phyloP scores from a whole-genome alignment of 2,888 invertebrate species.

The Aphidius colemani region DNA sequence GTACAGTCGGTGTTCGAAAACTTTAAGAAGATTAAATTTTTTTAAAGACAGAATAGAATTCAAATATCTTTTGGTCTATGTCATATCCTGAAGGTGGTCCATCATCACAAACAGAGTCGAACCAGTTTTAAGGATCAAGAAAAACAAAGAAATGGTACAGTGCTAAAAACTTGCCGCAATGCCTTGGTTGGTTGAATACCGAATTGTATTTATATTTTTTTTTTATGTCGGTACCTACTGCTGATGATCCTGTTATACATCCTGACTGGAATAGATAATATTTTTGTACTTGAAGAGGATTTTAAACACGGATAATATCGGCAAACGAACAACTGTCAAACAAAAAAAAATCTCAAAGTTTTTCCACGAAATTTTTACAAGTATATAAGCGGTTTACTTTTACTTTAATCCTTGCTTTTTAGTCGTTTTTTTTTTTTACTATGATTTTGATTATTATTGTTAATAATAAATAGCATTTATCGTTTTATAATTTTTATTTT shows the following conservation, averaged over 20 bases:
- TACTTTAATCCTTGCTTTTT: neutral
- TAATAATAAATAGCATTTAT: too few species aligned
- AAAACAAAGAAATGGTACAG: constrained; percentile 31
- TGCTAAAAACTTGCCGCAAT: too few species aligned
- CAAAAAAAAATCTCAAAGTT: constrained; percentile 35
- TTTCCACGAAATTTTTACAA: neutral
- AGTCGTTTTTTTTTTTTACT: constrained; percentile 2
- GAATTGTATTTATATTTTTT: too few species aligned
- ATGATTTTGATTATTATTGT: neutral
- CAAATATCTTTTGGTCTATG: constrained; percentile 4
- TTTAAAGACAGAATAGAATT: neutral
- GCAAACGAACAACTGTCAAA: constrained; percentile 46
- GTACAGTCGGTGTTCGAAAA: constrained; percentile 8
- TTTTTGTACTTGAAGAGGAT: constrained; percentile 50
- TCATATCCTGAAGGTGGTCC: neutral
- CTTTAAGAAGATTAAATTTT: constrained; percentile 18
- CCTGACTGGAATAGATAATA: constrained; percentile 56
- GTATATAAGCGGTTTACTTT: neutral
- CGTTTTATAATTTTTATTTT: too few species aligned
- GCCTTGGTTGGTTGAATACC: too few species aligned
- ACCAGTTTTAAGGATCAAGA: constrained; percentile 6
- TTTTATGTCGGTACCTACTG: neutral
- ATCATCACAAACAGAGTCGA: constrained; percentile 5
- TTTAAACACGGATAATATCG: constrained; percentile 51
- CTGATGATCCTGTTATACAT: constrained; percentile 54